phyloP scores from a whole-genome alignment of 2,113 vertebrate species.

The Sylvietta virens region DNA sequence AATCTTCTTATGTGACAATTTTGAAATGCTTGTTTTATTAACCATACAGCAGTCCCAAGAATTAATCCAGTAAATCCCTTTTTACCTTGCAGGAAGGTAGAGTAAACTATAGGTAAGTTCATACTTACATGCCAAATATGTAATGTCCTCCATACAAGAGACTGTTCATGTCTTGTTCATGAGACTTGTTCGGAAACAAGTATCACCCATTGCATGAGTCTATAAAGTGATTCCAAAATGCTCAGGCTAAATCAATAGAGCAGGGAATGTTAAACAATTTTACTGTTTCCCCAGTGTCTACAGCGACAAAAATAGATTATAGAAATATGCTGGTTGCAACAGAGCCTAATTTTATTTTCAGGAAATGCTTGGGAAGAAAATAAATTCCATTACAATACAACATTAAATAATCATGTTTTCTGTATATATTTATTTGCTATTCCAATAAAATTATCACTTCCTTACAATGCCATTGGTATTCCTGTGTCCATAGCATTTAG shows the following conservation, averaged over 20 bases:
- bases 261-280: slow-evolving; percentile 12
- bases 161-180: not conserved
- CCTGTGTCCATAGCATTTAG: not conserved
- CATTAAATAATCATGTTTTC: not conserved
- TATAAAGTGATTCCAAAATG: not conserved
- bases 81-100: not conserved
- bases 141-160: not conserved
- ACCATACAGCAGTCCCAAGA: not conserved
- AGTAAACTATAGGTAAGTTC: not conserved
- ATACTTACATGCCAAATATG: not conserved
- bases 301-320: slow-evolving; percentile 20
- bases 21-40: not conserved
- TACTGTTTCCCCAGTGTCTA: slow-evolving; percentile 28
- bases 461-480: not conserved
- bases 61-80: not conserved
- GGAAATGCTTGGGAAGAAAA: slow-evolving; percentile 10
- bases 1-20: not conserved
- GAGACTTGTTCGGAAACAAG: not conserved
- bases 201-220: not conserved
- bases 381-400: not conserved
- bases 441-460: not conserved
- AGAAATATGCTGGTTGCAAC: not conserved
- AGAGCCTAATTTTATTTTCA: slow-evolving; percentile 32
- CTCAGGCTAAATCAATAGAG: slow-evolving; percentile 30
- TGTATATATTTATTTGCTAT: not conserved